These are phyloP conservation scores for Ischnus inquisitorius DNA, from an alignment of 2,888 invertebrate genomes.

Conservation along the genomic window DNA sequence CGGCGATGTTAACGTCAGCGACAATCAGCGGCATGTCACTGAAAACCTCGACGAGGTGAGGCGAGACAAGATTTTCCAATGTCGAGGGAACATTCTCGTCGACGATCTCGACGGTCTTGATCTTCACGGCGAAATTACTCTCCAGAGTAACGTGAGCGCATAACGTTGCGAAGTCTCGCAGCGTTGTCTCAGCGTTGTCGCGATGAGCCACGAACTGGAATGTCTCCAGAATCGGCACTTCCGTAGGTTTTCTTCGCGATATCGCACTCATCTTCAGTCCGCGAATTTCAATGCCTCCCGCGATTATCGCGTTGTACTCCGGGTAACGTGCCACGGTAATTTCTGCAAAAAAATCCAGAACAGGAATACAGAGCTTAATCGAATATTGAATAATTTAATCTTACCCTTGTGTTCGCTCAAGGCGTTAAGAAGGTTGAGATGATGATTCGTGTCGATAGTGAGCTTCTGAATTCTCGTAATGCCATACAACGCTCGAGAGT, in stretches of 20 bases:
- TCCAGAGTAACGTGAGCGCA: background rate
- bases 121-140: slow-evolving; percentile 64
- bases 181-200: background rate
- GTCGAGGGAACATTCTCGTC: background rate
- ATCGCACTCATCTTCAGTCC: background rate
- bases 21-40: background rate
- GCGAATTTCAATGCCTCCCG: background rate
- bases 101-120: slow-evolving; percentile 74
- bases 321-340: background rate
- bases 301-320: background rate
- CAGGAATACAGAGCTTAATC: background rate
- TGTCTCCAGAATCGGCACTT: background rate
- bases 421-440: slow-evolving; percentile 77
- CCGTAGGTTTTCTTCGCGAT: background rate
- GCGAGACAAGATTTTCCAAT: background rate
- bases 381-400: slow-evolving; percentile 3
- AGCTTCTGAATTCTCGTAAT: slow-evolving; percentile 88
- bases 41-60: background rate
- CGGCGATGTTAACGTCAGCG: background rate
- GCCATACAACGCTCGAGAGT: slow-evolving; percentile 86
- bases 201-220: background rate
- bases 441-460: slow-evolving; percentile 86
- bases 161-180: background rate
- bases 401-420: slow-evolving; percentile 78
- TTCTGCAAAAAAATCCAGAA: background rate